phyloP scores from a whole-genome alignment of 2,113 vertebrate genomes.

The Chlamydotis undulata region DNA sequence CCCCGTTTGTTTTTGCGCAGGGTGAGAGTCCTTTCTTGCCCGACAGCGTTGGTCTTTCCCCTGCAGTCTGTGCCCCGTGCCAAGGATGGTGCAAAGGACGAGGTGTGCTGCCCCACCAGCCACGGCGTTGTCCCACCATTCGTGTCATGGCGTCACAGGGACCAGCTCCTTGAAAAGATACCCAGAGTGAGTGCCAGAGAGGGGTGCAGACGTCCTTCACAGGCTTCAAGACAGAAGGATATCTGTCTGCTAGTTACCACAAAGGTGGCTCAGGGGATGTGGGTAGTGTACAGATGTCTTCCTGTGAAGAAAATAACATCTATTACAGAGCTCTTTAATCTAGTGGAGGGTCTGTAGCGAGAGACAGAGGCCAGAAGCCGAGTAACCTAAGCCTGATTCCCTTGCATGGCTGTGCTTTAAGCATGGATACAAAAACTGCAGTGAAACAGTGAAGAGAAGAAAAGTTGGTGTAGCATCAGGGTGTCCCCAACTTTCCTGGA shows the following conservation, averaged over 20 bases:
- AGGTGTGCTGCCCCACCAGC: background rate
- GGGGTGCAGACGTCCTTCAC: background rate
- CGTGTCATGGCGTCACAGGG: fast-evolving
- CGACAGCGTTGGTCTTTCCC: background rate
- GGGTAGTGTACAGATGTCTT: background rate
- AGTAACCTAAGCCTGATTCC: background rate
- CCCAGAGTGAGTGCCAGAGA: background rate
- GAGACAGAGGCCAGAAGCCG: background rate
- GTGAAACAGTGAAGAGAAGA: background rate
- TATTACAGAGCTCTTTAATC: background rate
- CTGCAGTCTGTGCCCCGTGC: fast-evolving
- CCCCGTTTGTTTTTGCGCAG: background rate
- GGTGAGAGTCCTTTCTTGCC: background rate
- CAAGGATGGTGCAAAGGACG: fast-evolving
- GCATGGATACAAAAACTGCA: background rate
- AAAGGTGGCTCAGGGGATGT: background rate
- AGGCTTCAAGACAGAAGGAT: background rate
- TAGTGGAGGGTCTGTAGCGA: background rate
- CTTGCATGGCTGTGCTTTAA: background rate
- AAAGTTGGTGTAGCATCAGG: background rate
- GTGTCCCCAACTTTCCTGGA: background rate
- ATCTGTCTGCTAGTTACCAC: background rate
- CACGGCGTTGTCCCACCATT: background rate
- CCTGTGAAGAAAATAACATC: background rate
- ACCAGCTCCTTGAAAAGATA: background rate